A percentile compares a stretch with the other conserved stretches of the same genome.
phyloP scores from a whole-genome alignment of 1,140 invertebrate species.

The Aphidius gifuensis region DNA sequence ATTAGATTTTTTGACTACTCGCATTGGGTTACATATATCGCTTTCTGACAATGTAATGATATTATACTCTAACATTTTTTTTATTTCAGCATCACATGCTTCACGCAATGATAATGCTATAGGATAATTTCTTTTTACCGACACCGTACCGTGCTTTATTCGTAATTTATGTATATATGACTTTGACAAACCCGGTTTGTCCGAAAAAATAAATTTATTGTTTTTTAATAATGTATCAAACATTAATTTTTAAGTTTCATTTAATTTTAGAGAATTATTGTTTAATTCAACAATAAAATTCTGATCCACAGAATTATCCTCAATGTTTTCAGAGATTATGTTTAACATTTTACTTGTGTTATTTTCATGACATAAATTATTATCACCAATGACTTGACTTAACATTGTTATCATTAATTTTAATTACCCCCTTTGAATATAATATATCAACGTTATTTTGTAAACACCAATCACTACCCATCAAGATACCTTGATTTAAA shows the following conservation, averaged over 20 bases:
- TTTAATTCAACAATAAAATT: no score
- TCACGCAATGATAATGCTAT: not conserved
- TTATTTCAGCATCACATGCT: constrained; percentile 9
- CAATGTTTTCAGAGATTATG: no score
- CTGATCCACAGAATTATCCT: not conserved
- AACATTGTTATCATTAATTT: no score
- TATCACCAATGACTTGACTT: no score
- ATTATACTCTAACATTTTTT: not conserved
- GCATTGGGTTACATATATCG: not conserved
- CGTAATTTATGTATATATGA: constrained; percentile 3
- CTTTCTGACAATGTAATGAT: not conserved
- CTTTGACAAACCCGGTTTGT: not conserved
- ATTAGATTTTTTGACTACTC: not conserved
- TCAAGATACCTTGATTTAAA: no score
- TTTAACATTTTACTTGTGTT: no score
- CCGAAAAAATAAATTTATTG: not conserved
- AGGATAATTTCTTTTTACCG: not conserved
- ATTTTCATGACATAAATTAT: no score
- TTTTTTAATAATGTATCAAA: not conserved
- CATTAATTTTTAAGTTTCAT: not conserved
- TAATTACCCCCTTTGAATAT: no score
- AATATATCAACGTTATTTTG: no score
- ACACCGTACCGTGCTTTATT: not conserved
- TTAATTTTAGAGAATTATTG: no score
- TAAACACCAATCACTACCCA: no score